phyloP scores from a whole-genome alignment of 2,888 invertebrate genomes.

The Ctena decussata region DNA sequence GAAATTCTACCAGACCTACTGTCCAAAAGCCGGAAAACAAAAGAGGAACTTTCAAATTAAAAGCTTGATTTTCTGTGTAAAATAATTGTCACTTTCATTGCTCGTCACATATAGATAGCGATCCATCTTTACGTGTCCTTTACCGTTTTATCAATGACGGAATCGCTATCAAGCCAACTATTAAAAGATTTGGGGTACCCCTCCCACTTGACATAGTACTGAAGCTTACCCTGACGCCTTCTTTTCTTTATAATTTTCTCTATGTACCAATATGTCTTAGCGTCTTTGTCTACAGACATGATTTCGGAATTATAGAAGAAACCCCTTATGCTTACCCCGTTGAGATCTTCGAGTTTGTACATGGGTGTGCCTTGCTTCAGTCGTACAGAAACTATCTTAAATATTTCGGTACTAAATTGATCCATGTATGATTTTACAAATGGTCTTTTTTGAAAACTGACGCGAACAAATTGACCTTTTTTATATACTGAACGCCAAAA shows the following conservation, averaged over 20 bases:
- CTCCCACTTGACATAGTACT: constrained; percentile 28
- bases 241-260: constrained; percentile 42
- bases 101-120: constrained; percentile 4
- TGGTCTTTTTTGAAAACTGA: constrained; percentile 27
- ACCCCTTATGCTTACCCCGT: constrained; percentile 27
- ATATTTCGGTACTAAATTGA: constrained; percentile 37
- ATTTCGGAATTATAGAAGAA: constrained; percentile 43
- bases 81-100: constrained; percentile 11
- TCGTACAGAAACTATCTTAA: constrained; percentile 21
- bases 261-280: constrained; percentile 39
- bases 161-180: not conserved
- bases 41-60: constrained; percentile 16
- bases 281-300: constrained; percentile 28
- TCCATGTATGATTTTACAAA: constrained; percentile 30
- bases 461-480: too few species aligned
- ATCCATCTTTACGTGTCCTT: constrained; percentile 8
- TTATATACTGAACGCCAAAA: too few species aligned
- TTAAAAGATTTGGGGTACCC: not conserved
- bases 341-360: constrained; percentile 23
- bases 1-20: constrained; percentile 5
- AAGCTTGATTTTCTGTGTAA: constrained; percentile 28
- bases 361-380: constrained; percentile 36
- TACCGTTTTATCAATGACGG: not conserved
- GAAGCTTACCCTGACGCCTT: constrained; percentile 11
- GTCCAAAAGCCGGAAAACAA: constrained; percentile 21